phyloP scores from a whole-genome alignment of 2,113 vertebrate genomes.

The Epinephelus lanceolatus region DNA sequence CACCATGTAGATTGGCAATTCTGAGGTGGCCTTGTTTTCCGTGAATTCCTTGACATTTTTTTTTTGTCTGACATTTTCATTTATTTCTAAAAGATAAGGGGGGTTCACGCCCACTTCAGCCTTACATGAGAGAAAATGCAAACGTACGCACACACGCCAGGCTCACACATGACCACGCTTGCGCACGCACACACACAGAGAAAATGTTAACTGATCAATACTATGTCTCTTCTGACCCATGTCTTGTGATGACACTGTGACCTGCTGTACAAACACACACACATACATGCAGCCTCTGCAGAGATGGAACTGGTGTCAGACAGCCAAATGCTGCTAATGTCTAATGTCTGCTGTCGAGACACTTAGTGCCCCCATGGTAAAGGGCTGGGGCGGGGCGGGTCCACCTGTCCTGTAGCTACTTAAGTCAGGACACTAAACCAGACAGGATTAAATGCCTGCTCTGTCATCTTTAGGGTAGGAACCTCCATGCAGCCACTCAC shows the following conservation, averaged over 20 bases:
- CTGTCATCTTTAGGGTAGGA: conserved; percentile 73
- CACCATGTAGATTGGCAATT: conserved; percentile 67
- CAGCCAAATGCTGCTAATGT: conserved; percentile 89
- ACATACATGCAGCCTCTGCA: conserved; percentile 73
- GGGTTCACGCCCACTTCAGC: background rate
- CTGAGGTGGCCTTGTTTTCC: conserved; percentile 89
- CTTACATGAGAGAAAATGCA: conserved; percentile 35
- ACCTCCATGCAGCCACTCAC: conserved; percentile 60
- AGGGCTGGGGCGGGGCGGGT: conserved; percentile 89
- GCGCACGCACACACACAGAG: conserved; percentile 44
- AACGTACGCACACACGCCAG: background rate
- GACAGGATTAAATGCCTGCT: conserved; percentile 88
- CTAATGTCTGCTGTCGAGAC: conserved; percentile 90
- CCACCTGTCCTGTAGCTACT: conserved; percentile 91
- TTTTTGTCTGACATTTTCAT: conserved; percentile 94
- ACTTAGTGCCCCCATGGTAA: conserved; percentile 82
- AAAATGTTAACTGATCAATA: conserved; percentile 99
- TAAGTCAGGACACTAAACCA: conserved; percentile 89
- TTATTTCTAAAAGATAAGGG: conserved; percentile 84
- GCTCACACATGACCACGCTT: background rate
- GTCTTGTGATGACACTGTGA: conserved; percentile 76
- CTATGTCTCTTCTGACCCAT: conserved; percentile 89
- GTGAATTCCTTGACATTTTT: conserved; percentile 92
- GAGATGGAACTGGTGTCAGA: conserved; percentile 95
- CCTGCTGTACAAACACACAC: conserved; percentile 63